Evolutionary conservation across 2,888 invertebrate genomes (phyloP), one percentile per base, ranked within the genome.

Genomic region (Sarcophaga carnaria): DNA sequence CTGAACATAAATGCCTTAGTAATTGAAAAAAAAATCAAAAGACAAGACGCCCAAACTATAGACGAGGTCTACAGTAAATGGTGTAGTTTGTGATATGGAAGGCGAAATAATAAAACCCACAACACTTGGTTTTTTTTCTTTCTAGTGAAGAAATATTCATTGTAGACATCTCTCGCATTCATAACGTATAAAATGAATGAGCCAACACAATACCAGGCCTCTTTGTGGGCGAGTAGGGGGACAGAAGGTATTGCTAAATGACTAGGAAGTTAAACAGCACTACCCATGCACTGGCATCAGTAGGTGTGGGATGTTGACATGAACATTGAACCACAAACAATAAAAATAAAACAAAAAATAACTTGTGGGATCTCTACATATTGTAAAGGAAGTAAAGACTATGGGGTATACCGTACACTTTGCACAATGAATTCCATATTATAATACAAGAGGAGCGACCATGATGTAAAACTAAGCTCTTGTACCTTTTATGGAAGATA

Each of bases 241-340:
- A 22, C 4, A 10, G 37, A 10, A 47, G n/a, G 17, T 12, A 12
- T 22, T 60, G 49, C 27, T 11, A 78, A 66, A 20, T 14, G 20
- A 27, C n/a, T 20, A 62, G 4, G 20, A n/a, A 5, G 54, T 54
- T 2, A 54, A 54, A 12, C 54, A 54, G 17, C 54, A 54, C 37
- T 2, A 37, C 5, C 27, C 45, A 54, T 12, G 4, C 54, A 11
- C 1, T 54, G 45, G 60, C 17, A 70, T 20, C 14, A 20, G 12
- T 14, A 27, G 37, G n/a, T 78, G 75, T 60, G 49, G 81, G 49
- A 85, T 63, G 25, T 66, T 74, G 82, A 76, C 71, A 69, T 70
- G 71, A 79, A 75, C 67, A 83, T 82, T 71, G 75, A 86, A 81
- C 72, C 66, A 80, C 69, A 85, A 75, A 88, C 37, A 75, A 47